These are phyloP conservation scores for Galleria mellonella DNA, from an alignment of 1,140 invertebrate species.

Conservation along the genomic window DNA sequence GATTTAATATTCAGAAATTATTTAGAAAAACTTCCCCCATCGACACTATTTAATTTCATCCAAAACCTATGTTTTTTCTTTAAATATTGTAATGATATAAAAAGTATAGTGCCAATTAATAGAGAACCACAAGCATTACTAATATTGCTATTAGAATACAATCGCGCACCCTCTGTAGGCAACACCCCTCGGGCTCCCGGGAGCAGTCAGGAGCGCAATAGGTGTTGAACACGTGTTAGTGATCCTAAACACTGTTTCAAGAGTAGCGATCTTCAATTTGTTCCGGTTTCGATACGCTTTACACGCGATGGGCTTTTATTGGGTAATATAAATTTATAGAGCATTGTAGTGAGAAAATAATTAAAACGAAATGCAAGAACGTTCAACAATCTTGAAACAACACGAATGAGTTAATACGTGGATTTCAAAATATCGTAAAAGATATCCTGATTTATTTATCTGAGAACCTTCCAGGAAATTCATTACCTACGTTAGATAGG, in stretches of 20 bases:
- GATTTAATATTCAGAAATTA: too few relatives aligned
- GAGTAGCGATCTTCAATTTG: constrained; percentile 50
- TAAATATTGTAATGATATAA: constrained; percentile 4
- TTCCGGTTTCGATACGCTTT: constrained; percentile 35
- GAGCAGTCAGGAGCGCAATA: constrained; percentile 36
- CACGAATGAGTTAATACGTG: too few relatives aligned
- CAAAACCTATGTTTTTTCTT: too few relatives aligned
- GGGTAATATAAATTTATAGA: constrained; percentile 32
- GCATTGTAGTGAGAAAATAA: background rate
- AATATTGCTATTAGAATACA: constrained; percentile 49
- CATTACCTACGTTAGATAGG: too few relatives aligned
- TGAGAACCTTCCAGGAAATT: too few relatives aligned
- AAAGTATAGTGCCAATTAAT: constrained; percentile 9
- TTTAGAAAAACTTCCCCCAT: too few relatives aligned
- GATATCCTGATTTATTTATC: too few relatives aligned
- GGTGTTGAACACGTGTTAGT: constrained; percentile 67
- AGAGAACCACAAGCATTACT: constrained; percentile 38
- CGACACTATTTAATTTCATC: too few relatives aligned
- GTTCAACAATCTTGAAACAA: too few relatives aligned
- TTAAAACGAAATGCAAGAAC: background rate
- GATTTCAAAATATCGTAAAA: too few relatives aligned
- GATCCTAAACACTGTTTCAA: constrained; percentile 43
- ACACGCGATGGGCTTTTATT: constrained; percentile 42
- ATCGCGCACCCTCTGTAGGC: constrained; percentile 28
- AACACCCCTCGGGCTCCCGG: constrained; percentile 22